These are phyloP conservation scores for Phacellophora camtschatica DNA, from an alignment of 30 jellyfish, hydroid and myxozoan genomes.

Conservation along the genomic window DNA sequence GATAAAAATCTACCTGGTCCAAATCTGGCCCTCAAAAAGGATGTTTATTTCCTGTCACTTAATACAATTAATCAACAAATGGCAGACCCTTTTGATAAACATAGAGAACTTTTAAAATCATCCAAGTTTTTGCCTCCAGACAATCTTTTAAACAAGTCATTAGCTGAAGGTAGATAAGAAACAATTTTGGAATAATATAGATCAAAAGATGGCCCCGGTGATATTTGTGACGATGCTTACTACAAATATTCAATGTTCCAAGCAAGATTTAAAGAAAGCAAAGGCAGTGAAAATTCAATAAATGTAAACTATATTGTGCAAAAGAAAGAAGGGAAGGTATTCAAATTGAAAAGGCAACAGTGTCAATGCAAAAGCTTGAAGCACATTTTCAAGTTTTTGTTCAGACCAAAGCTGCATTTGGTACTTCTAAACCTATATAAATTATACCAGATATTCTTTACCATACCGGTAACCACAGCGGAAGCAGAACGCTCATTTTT, in stretches of 20 bases:
- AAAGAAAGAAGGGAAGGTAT: background rate
- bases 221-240: background rate
- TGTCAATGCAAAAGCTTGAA: background rate
- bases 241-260: background rate
- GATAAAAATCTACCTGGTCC: background rate
- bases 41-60: background rate
- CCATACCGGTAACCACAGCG: background rate
- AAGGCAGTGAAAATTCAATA: background rate
- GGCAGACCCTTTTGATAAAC: background rate
- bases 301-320: background rate
- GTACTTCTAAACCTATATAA: background rate
- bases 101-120: background rate
- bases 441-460: background rate
- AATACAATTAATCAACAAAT: slow-evolving; percentile 5
- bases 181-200: background rate
- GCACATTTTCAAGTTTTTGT: background rate
- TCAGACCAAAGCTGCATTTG: background rate
- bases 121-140: background rate
- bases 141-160: background rate
- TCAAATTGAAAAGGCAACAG: background rate
- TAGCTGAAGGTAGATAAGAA: background rate
- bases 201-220: background rate
- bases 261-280: background rate
- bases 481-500: background rate
- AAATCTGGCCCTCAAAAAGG: background rate